Percentiles rank a stretch among this genome's conserved stretches.
These are phyloP conservation scores for Helicoverpa zea DNA, from an alignment of 1,140 invertebrate genomes.

Conservation along the genomic window DNA sequence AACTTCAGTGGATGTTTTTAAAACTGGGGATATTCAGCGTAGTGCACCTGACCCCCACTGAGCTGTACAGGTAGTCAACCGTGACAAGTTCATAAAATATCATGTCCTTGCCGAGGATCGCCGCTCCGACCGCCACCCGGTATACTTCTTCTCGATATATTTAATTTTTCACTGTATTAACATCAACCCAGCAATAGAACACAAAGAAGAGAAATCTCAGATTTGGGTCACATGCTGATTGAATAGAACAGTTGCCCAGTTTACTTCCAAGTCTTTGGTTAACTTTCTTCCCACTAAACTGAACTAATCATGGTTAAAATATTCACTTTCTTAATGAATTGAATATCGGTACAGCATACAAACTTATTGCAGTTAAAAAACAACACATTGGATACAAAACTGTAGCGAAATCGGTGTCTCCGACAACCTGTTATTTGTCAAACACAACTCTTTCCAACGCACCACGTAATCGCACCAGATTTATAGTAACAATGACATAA, in stretches of 20 bases:
- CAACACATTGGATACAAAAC: constrained; percentile 74
- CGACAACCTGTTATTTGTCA: constrained; percentile 86
- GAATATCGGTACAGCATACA: constrained; percentile 46
- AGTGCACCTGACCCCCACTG: constrained; percentile 67
- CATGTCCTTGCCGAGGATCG: constrained; percentile 57
- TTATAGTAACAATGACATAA: constrained; percentile 60
- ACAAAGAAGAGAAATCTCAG: constrained; percentile 86
- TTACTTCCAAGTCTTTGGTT: constrained; percentile 52
- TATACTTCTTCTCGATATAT: constrained; percentile 17
- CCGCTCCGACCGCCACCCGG: constrained; percentile 30
- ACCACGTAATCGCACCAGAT: constrained; percentile 75
- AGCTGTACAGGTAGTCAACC: constrained; percentile 74
- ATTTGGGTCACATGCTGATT: constrained; percentile 89
- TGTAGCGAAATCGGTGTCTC: constrained; percentile 82
- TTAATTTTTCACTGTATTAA: constrained; percentile 52
- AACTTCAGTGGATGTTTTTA: constrained; percentile 43
- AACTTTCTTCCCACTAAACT: constrained; percentile 38
- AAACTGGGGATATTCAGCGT: constrained; percentile 39
- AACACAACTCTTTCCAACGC: constrained; percentile 74
- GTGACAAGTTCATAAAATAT: constrained; percentile 73
- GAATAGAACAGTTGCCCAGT: constrained; percentile 67
- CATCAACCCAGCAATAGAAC: constrained; percentile 63
- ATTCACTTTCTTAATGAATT: constrained; percentile 48
- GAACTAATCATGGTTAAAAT: constrained; percentile 32
- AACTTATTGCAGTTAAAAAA: constrained; percentile 62